Evolutionary conservation across 2,888 invertebrate genomes (phyloP), one percentile per base, ranked within the genome.

Genomic region (Strigamia crassipes): DNA sequence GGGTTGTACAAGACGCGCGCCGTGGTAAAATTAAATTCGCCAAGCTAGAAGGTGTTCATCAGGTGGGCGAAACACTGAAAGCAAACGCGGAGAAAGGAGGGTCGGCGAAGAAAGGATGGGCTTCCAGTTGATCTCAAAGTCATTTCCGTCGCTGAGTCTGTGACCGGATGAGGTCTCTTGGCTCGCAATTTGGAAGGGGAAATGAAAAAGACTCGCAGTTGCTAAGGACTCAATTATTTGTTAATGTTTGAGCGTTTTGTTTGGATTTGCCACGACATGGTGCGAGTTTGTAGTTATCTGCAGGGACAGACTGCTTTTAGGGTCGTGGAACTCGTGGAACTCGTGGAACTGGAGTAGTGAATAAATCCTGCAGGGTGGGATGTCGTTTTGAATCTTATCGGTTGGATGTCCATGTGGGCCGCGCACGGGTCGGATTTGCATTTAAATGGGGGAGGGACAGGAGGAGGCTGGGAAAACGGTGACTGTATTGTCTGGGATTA

Each of bases 81-180:
- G n/a, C 15, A 9, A 18, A 56, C n/a, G 3, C 6, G n/a, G n/a
- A n/a, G n/a, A n/a, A n/a, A n/a, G 10, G 18, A 18, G 9, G 18
- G n/a, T 51, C 15, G n/a, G 1, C 8, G n/a, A 51, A n/a, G 9
- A 18, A 18, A 56, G 56, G 18, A 18, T 8, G 21, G 56, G 56
- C 6, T 56, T n/a, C 6, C 2, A 31, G 1, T 73, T 31, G 73
- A 73, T 73, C 73, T 31, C 27, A 73, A 73, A 73, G 73, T 73
- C 73, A 73, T 73, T 73, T 73, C 73, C 73, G 73, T 8, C 18
- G 15, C 6, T 51, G 51, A 13, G n/a, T 51, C 51, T 51, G 12
- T 73, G 73, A 73, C 73, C 73, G 73, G 73, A 73, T 31, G 73
- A 73, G 73, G 73, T 73, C 73, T 31, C 15, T 73, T 31, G 73